Conservation (phyloP, 2,797 vertebrate species). For the Scolopax rusticola region DNA sequence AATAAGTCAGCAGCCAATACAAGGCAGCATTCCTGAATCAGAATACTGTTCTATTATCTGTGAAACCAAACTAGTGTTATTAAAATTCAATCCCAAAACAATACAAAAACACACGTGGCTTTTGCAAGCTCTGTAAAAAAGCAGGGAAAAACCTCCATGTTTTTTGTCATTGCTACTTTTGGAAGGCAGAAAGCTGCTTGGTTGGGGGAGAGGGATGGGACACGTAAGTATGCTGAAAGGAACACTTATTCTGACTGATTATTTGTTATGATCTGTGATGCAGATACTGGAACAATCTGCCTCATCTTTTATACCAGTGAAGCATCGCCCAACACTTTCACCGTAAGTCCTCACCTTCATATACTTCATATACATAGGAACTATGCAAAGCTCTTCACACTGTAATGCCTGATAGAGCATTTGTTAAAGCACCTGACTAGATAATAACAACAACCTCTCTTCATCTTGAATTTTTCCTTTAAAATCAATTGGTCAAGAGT, state of each 20-base stretch:
- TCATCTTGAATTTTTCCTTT: neutral
- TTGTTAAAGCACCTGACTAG: neutral
- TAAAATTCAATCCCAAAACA: neutral
- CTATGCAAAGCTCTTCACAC: neutral
- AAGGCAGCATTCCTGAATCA: neutral
- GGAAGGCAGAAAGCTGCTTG: neutral
- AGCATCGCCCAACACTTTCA: neutral
- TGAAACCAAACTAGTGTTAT: neutral
- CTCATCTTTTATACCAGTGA: neutral
- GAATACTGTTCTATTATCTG: neutral
- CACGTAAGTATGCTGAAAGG: neutral
- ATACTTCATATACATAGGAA: neutral
- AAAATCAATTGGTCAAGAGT: neutral
- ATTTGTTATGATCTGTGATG: neutral
- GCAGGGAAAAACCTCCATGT: too few relatives aligned
- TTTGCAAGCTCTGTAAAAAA: neutral
- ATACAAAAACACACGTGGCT: neutral
- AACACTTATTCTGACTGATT: neutral
- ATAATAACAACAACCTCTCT: neutral
- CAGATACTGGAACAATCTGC: neutral
- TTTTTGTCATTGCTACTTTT: neutral
- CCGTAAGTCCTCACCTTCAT: neutral
- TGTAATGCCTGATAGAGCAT: neutral
- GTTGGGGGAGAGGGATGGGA: neutral
- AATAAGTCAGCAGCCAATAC: neutral